Base-by-base conservation (phyloP, 2,113 vertebrate genomes). In the Empidonax alnorum region DNA sequence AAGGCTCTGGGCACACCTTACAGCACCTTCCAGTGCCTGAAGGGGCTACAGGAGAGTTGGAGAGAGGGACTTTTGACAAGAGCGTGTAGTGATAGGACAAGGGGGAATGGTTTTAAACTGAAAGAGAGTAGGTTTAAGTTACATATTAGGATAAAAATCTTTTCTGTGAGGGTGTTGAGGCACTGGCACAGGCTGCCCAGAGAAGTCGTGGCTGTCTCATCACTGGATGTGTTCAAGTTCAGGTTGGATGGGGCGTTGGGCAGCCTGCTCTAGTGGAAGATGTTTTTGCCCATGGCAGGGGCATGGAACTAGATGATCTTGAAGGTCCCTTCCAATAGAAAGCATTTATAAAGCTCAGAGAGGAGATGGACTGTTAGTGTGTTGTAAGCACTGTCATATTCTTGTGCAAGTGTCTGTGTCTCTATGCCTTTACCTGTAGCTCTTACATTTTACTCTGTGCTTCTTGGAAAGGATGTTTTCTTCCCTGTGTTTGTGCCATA, bases 261-360 rank as follows among this genome's bases (percentile, higher is more conserved):
- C 4, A 31, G 9, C 8, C 10, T 22, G 9, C 4, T 42, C 6
- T 37, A 12, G 9, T 31, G 50, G 20, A 56, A 65, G 5, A 2
- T 35, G 14, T 73, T 11, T 14, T 21, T 63, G 14, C 3, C 21
- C 21, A 22, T 27, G 28, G 31, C 14, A 56, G 16, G 3, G 12
- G 3, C 3, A 7, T 72, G 16, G 17, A 56, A 56, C 4, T 4
- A 7, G 6, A 0, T 35, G 31, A 14, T n/a, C 22, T 65, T 72
- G 35, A 58, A 35, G 3, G 31, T 49, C 17, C 3, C 3, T 74
- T 52, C 22, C 2, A 2, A 44, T 18, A 12, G 10, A 74, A 74
- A 44, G 10, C 22, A 20, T 44, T 66, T 5, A 33, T 39, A 44
- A 73, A 82, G 3, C 7, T 75, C 66, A 85, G 44, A 72, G 15